Evolutionary conservation across 2,797 vertebrate species (phyloP).

Genomic region (Anabas testudineus): DNA sequence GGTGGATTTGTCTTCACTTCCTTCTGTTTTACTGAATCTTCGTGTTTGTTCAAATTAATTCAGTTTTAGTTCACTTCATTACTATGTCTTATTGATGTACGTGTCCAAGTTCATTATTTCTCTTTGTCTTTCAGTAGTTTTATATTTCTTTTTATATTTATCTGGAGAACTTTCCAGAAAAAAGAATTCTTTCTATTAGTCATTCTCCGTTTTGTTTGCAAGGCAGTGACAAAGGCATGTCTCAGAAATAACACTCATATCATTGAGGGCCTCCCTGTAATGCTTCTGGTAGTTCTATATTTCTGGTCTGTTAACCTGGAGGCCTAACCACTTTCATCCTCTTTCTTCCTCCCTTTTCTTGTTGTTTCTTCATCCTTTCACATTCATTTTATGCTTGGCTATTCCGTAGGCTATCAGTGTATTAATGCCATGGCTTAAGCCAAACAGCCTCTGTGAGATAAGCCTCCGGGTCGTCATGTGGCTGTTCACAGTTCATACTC

Average conservation of each 20-base stretch:
- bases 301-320: conserved; percentile 85
- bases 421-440: conserved; percentile 89
- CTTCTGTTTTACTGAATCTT: conserved; percentile 63
- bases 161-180: conserved; percentile 60
- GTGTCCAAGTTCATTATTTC: conserved; percentile 41
- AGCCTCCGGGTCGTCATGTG: conserved; percentile 84
- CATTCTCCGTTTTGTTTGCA: conserved; percentile 67
- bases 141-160: conserved; percentile 25
- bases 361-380: conserved; percentile 90
- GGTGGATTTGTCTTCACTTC: conserved; percentile 53
- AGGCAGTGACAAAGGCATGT: conserved; percentile 69
- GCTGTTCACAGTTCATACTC: conserved; percentile 84
- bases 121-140: conserved; percentile 29
- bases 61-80: conserved; percentile 55
- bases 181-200: conserved; percentile 75
- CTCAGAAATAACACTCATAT: conserved; percentile 75
- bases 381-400: conserved; percentile 92
- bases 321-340: conserved; percentile 86
- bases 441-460: conserved; percentile 89
- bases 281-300: conserved; percentile 84
- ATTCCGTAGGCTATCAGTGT: conserved; percentile 90
- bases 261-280: conserved; percentile 80
- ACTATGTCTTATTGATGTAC: conserved; percentile 59
- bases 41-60: conserved; percentile 72
- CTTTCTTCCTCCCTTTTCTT: conserved; percentile 86